Evolutionary conservation across 2,888 invertebrate genomes (phyloP).

Genomic region (Ypsolopha sequella): DNA sequence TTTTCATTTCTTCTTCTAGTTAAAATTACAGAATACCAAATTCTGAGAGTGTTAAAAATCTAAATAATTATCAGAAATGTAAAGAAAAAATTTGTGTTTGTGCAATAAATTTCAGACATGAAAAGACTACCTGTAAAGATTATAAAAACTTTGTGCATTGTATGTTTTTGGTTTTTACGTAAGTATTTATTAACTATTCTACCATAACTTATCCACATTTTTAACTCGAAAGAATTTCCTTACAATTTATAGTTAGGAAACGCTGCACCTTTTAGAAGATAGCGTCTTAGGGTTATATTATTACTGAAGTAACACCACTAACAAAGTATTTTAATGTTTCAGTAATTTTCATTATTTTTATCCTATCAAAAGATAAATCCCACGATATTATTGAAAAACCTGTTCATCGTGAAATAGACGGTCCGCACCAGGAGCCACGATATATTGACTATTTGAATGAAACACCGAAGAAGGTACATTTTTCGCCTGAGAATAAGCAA

Average conservation of each 20-base stretch:
- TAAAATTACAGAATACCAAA: too few species aligned
- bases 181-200: slow-evolving; percentile 23
- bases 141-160: slow-evolving; percentile 49
- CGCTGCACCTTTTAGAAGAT: too few species aligned
- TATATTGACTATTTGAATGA: slow-evolving; percentile 19
- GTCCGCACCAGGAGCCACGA: too few species aligned
- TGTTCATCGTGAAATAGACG: too few species aligned
- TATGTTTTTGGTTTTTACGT: slow-evolving; percentile 42
- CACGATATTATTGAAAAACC: slow-evolving; percentile 13
- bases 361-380: slow-evolving; percentile 30
- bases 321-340: slow-evolving; percentile 13
- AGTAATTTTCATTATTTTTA: slow-evolving; percentile 46
- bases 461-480: slow-evolving; percentile 28
- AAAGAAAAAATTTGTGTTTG: too few species aligned
- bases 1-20: too few species aligned
- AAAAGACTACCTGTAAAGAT: slow-evolving; percentile 55
- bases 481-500: slow-evolving; percentile 19
- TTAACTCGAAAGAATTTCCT: too few species aligned
- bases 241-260: not conserved
- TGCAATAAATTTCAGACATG: slow-evolving; percentile 40
- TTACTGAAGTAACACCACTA: too few species aligned
- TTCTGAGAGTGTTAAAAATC: too few species aligned
- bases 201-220: not conserved
- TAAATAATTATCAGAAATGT: too few species aligned
- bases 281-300: too few species aligned